Evolutionary conservation across 2,888 invertebrate species (phyloP), one percentile per base, ranked within the genome.

Genomic region (Blera fallax): DNA sequence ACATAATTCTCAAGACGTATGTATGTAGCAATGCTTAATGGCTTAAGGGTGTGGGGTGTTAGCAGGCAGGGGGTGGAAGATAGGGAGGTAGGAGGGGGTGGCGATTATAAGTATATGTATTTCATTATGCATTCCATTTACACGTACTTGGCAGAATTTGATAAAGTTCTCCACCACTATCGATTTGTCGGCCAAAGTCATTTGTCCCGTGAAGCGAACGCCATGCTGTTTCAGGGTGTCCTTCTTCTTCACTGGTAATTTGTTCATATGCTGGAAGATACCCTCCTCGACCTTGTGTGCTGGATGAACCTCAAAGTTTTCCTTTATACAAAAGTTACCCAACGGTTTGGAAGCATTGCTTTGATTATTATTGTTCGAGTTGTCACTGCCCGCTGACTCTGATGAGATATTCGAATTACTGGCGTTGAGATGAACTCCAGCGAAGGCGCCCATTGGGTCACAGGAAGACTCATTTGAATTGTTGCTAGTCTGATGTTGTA

Each of bases 81-180:
- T 60, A 58, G 45, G 56, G 45, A 56, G 58, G 34, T 65, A 27
- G 50, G 37, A 45, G 72, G 27, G 81, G 64, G 76, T 72, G 77
- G 72, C 27, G 67, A 73, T 50, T 81, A 54, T 64, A 70, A 65
- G 60, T 74, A 84, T 65, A 73, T 69, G 65, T 64, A 76, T 79
- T 79, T 81, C 14, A 79, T 73, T 79, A 83, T 83, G 79, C 67
- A 79, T 79, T 74, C 60, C 34, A 67, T 73, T 79, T 79, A 27
- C 34, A 89, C 90, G 88, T 87, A 92, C 92, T 89, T 92, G 91
- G 88, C 92, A 92, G 87, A 92, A 92, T 89, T 90, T 91, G 74
- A 91, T 91, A 87, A 92, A 92, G 89, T 92, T 92, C 72, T 92
- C 92, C 82, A 92, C 92, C 87, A 92, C 91, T 90, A 92, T 91